Percentiles rank a stretch among this genome's conserved stretches.
Conservation (phyloP, 2,797 vertebrate species). For the Mallotus villosus region DNA sequence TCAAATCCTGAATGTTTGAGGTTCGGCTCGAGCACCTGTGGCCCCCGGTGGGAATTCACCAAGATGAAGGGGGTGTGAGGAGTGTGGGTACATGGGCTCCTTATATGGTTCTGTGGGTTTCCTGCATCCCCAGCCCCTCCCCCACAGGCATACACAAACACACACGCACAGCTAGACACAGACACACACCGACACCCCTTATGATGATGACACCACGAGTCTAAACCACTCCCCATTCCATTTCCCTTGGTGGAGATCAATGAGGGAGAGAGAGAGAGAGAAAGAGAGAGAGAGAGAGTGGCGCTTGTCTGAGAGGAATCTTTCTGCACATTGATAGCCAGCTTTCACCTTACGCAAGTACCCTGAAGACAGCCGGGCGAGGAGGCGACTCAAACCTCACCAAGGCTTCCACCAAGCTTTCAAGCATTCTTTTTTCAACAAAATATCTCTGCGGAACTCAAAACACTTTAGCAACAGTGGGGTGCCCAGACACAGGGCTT, state of each 20-base stretch:
- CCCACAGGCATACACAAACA: constrained; percentile 12
- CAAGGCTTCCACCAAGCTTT: not conserved
- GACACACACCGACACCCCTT: not conserved
- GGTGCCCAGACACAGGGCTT: not conserved
- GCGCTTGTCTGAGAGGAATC: constrained; percentile 45
- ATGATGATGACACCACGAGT: constrained; percentile 42
- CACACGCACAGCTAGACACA: not conserved
- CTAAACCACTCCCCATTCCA: constrained; percentile 37
- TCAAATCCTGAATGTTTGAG: too few relatives aligned
- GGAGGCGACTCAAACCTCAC: constrained; percentile 2
- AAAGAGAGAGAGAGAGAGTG: constrained; percentile 48
- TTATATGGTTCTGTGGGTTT: constrained; percentile 41
- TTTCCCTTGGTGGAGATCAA: constrained; percentile 57
- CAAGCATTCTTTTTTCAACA: not conserved
- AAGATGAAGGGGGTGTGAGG: not conserved
- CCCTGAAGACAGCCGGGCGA: constrained; percentile 31
- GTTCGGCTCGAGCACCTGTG: too few relatives aligned
- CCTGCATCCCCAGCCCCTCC: constrained; percentile 24
- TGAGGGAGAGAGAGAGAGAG: constrained; percentile 50
- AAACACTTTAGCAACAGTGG: not conserved
- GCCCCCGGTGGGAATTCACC: not conserved
- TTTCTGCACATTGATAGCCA: constrained; percentile 61
- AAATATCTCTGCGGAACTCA: constrained; percentile 42
- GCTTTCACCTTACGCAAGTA: constrained; percentile 52
- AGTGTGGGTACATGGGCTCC: constrained; percentile 5